These are phyloP conservation scores for Pseudorectes ferrugineus DNA, from an alignment of 2,113 vertebrate species.

Conservation along the genomic window DNA sequence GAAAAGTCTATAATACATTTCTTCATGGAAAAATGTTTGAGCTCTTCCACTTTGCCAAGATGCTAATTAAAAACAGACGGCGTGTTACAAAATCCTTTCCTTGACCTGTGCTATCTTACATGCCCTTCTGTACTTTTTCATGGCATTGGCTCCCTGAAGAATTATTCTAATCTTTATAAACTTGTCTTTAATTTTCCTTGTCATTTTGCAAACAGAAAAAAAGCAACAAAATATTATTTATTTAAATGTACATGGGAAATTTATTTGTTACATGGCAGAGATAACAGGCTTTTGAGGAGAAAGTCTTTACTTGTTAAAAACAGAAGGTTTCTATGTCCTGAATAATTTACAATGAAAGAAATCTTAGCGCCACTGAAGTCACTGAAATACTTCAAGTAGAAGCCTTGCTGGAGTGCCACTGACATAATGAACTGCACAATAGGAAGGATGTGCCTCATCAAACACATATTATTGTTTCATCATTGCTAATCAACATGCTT, in stretches of 20 bases:
- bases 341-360: conserved; percentile 32
- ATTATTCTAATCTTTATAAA: conserved; percentile 10
- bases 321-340: not conserved
- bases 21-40: conserved; percentile 52
- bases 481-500: not conserved
- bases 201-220: not conserved
- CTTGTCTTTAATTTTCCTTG: not conserved
- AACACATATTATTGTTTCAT: not conserved
- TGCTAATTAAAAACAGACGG: conserved; percentile 56
- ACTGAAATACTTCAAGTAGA: not conserved
- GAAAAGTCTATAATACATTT: conserved; percentile 39
- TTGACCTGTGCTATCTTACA: conserved; percentile 46
- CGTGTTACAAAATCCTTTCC: conserved; percentile 28
- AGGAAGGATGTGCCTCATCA: conserved; percentile 9
- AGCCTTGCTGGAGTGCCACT: not conserved
- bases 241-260: not conserved
- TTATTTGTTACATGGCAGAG: not conserved
- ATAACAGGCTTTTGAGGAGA: conserved; percentile 3
- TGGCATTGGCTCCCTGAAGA: not conserved
- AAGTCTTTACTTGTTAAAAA: not conserved
- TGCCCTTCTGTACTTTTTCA: conserved; percentile 41
- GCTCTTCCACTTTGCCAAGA: conserved; percentile 46
- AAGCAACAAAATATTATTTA: not conserved
- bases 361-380: not conserved
- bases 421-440: not conserved